phyloP scores from a whole-genome alignment of 2,113 vertebrate species.

The Bos taurus region ARS-UCD2.0 NC_037338.1:48440501-48441000 shows the following conservation, averaged over 20 bases:
- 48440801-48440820: background rate
- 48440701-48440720: background rate
- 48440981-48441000: background rate
- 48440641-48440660: background rate
- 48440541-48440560: background rate
- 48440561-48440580: background rate
- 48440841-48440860: background rate
- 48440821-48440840: background rate
- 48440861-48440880: background rate
- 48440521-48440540: background rate
- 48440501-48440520: background rate
- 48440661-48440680: background rate
- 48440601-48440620: background rate
- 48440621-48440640: background rate
- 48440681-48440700: background rate
- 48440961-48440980: background rate
- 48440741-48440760: background rate
- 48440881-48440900: background rate
- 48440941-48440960: background rate
- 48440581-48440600: background rate
- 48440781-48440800: background rate
- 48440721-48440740: background rate
- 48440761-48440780: background rate
- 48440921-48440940: background rate
- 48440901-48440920: background rate